A percentile compares a stretch with the other conserved stretches of the same genome.
phyloP scores from a whole-genome alignment of 2,113 vertebrate species.

The Dasyornis broadbenti region DNA sequence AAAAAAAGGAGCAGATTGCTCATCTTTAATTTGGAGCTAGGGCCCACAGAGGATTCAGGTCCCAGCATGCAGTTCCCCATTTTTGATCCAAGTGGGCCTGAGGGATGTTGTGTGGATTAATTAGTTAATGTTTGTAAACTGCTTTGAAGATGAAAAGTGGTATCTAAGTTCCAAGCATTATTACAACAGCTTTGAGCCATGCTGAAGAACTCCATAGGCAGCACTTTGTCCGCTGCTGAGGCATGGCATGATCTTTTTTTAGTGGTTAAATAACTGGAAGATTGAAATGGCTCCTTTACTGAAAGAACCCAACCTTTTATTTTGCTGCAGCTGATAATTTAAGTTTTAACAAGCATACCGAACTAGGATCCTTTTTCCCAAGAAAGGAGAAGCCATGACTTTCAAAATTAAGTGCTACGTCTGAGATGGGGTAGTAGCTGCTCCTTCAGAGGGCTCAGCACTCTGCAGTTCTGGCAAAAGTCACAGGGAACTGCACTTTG shows the following conservation, averaged over 20 bases:
- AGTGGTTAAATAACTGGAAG: conserved; percentile 54
- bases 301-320: conserved; percentile 5
- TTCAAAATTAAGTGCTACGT: neutral
- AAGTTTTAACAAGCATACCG: conserved; percentile 29
- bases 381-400: neutral
- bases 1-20: conserved; percentile 30
- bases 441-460: neutral
- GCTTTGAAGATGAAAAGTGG: conserved; percentile 70
- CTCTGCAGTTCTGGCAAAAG: neutral
- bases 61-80: conserved; percentile 51
- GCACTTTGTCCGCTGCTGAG: conserved; percentile 52
- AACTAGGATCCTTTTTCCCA: conserved; percentile 15
- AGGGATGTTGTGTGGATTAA: conserved; percentile 65
- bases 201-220: conserved; percentile 58
- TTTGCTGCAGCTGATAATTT: conserved; percentile 54
- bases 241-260: conserved; percentile 45
- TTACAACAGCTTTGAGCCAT: conserved; percentile 60
- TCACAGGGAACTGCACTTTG: neutral
- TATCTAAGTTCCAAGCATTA: conserved; percentile 63
- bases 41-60: conserved; percentile 47
- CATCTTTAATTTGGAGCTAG: conserved; percentile 62
- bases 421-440: neutral
- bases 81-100: conserved; percentile 62
- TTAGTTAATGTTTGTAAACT: conserved; percentile 70
- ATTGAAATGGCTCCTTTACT: conserved; percentile 39